Base-by-base conservation (phyloP, 2,113 vertebrate species). In the Propithecus coquereli region DNA sequence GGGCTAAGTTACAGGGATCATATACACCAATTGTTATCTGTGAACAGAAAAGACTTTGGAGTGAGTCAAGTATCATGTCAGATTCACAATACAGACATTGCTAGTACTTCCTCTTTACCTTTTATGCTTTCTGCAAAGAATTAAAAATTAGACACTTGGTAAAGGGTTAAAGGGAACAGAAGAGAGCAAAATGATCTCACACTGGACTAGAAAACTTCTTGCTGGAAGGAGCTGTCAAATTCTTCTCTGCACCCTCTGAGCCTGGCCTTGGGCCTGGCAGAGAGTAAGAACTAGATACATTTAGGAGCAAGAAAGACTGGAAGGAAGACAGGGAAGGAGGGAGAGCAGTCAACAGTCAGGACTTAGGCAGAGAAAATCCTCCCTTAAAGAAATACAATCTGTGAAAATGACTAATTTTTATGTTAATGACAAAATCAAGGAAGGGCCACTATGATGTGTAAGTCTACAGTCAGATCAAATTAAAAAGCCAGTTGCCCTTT, bases 21-120 rank as follows among this genome's bases (percentile, higher is more conserved):
- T 99, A 99, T 77, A 99, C 99, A 61, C 99, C 99, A 97, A 99
- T 97, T 6, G 99, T 99, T n/a, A 99, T 98, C 99, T 99, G 97
- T 81, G 98, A 98, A 98, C 23, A 96, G 96, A 98, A 98, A 80
- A 97, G 70, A 87, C 12, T 54, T 57, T 89, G 22, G 4, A 89
- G 10, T 83, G 43, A 89, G 79, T 54, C 47, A 83, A 34, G 66
- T 11, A 43, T 43, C 10, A 8, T 45, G 45, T 63, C 59, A 71
- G 50, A 37, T 13, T 87, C 66, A 94, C 9, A 91, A 59, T 5
- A 73, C 11, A 95, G 79, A 88, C 37, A 22, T 5, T 23, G 82
- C 43, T 88, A 43, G 71, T 17, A n/a, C 54, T 63, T 37, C 81
- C 32, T 18, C 13, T 84, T 57, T 6, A 2, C 68, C 57, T 70